Conservation (phyloP, 2,797 vertebrate genomes). For the Cuniculus paca region DNA sequence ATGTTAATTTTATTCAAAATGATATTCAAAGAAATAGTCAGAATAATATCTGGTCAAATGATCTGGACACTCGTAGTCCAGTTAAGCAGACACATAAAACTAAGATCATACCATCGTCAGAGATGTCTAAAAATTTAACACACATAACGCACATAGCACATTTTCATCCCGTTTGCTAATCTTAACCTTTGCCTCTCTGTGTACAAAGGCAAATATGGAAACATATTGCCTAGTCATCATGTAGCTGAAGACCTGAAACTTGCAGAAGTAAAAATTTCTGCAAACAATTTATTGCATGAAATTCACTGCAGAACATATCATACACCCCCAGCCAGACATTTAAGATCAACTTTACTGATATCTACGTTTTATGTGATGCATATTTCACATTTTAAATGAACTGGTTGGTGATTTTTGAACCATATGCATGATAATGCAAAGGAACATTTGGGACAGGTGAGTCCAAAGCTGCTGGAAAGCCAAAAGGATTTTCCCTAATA, state of each 20-base stretch:
- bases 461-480: background rate
- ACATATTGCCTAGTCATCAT: background rate
- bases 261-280: background rate
- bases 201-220: background rate
- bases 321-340: background rate
- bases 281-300: background rate
- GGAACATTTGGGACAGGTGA: background rate
- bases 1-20: background rate
- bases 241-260: background rate
- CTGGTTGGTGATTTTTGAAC: background rate
- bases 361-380: background rate
- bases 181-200: background rate
- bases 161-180: background rate
- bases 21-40: background rate
- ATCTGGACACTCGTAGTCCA: background rate
- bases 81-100: background rate
- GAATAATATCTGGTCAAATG: background rate
- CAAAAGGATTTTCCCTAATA: background rate
- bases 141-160: background rate
- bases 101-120: background rate
- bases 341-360: background rate
- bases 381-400: background rate
- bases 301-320: background rate
- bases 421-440: background rate
- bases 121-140: background rate